Evolutionary conservation across 2,797 vertebrate genomes (phyloP).

Genomic region (Galagoides demidoff): DNA sequence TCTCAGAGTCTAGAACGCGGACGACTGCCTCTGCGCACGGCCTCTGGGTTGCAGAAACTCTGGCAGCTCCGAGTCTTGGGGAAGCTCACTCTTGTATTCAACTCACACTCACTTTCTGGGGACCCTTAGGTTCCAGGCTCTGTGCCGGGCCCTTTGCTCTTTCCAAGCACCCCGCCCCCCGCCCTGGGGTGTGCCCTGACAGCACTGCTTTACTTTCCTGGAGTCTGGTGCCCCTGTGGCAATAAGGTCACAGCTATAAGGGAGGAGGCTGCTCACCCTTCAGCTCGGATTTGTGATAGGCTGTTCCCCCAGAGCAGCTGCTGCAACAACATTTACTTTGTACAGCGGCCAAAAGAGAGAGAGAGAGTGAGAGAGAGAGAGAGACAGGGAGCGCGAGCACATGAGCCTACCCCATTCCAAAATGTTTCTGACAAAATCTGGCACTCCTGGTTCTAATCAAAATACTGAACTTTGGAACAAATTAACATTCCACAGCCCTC

Average conservation of each 20-base stretch:
- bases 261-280: neutral
- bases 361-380: neutral
- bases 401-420: slow-evolving; percentile 21
- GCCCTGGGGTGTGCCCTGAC: neutral
- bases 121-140: neutral
- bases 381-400: neutral
- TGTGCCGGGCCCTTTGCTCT: neutral
- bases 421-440: slow-evolving; percentile 76
- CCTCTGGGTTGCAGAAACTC: neutral
- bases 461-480: slow-evolving; percentile 77
- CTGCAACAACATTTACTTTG: slow-evolving; percentile 69
- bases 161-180: neutral
- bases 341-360: slow-evolving; percentile 3
- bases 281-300: neutral
- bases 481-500: slow-evolving; percentile 63
- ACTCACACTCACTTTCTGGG: neutral
- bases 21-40: neutral
- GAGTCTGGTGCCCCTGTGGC: neutral
- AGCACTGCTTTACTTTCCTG: neutral
- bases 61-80: neutral
- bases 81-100: neutral
- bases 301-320: slow-evolving; percentile 57
- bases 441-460: slow-evolving; percentile 75
- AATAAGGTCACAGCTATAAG: neutral
- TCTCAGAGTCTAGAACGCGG: neutral